phyloP scores from a whole-genome alignment of 2,888 invertebrate species.

The Dendrolimus houi region DNA sequence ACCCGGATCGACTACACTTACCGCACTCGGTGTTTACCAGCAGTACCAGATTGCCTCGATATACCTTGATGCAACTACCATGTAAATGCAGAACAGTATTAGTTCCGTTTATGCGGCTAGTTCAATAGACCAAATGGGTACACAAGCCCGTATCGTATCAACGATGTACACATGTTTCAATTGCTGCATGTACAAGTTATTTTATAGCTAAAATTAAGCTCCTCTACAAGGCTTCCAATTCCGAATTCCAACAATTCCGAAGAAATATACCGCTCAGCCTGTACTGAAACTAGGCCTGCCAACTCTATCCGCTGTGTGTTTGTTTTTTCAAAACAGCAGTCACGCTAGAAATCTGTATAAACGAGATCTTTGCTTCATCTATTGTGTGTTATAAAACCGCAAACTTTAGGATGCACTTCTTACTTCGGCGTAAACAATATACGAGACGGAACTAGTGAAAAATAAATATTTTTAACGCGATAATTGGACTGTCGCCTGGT shows the following conservation, averaged over 20 bases:
- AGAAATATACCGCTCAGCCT: not conserved
- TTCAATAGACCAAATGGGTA: not conserved
- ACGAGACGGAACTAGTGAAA: no score
- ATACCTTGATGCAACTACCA: slow-evolving; percentile 21
- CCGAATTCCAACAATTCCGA: not conserved
- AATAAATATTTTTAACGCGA: no score
- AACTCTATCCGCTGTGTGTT: no score
- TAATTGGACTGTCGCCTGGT: no score
- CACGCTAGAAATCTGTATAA: no score
- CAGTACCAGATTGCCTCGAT: slow-evolving; percentile 32
- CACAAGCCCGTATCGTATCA: not conserved
- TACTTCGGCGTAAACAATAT: no score
- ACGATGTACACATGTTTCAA: not conserved
- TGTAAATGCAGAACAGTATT: slow-evolving; percentile 34
- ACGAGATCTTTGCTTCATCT: no score
- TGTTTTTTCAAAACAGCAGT: no score
- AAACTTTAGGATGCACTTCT: no score
- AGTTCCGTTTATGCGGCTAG: slow-evolving; percentile 14
- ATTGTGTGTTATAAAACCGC: no score
- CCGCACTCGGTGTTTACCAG: slow-evolving; percentile 36
- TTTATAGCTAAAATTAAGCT: no score
- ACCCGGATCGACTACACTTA: slow-evolving; percentile 37
- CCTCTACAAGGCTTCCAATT: not conserved
- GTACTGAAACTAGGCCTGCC: no score
- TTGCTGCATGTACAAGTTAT: not conserved